Evolutionary conservation across 2,888 invertebrate genomes (phyloP), one percentile per base, ranked within the genome.

Genomic region (Pristionchus exspectatus): DNA sequence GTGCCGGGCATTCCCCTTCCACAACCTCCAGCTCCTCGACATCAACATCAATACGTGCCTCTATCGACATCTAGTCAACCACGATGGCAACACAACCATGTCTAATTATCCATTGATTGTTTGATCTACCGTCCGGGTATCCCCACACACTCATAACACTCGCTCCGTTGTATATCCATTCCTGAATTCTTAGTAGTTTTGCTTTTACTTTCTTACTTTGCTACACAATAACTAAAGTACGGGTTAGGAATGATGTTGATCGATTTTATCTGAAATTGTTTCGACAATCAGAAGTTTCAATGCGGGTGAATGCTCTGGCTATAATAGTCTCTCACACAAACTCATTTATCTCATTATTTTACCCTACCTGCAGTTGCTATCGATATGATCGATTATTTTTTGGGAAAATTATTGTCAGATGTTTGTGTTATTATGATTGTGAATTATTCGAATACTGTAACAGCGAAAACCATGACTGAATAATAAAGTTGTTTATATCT

Each of bases 51-150:
- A 44, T 88, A 88, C 63, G 54, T 74, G 33, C 88, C 88, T n/a
- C 88, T 88, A 7, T 88, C 88, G 24, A 88, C 88, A 24, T 66
- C 86, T 14, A 86, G 86, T 86, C 63, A 86, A 44, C 63, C 86
- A 12, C 85, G 85, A 85, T 86, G 86, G 86, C 56, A 54, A 16
- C 86, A 86, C 14, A 86, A 86, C 44, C 86, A 86, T 66, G 38
- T 86, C 33, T 86, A 33, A 59, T 84, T 27, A 33, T 21, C n/a
- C 54, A 50, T 83, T 27, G n/a, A 77, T 44, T 72, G n/a, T n/a
- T 66, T 66, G 27, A n/a, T 66, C 66, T 27, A 24, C n/a, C 50
- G 33, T 77, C 77, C 74, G 77, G 77, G 77, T 77, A 10, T 21
- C 50, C 18, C 38, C 18, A 30, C 38, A 14, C 44, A 44, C 77